Evolutionary conservation across 1,140 invertebrate species (phyloP), one percentile per base, ranked within the genome.

Genomic region (Drosophila nigromelanica): DNA sequence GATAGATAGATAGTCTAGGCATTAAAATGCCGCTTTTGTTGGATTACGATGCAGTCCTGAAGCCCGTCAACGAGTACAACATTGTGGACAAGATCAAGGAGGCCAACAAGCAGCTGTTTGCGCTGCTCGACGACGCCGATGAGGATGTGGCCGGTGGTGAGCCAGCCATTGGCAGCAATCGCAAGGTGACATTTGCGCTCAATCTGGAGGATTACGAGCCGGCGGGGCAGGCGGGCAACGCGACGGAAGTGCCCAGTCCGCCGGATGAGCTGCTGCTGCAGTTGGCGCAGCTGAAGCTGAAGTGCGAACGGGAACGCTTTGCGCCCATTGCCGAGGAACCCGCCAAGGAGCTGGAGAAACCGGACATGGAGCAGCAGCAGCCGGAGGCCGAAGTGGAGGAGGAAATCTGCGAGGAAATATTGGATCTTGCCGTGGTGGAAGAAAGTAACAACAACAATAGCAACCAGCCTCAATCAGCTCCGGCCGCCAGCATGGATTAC

Each of bases 241-340:
- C 73, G 10, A 30, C 61, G 6, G 52, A 37, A 14, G 50, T 55
- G 30, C 73, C 35, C 15, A 85, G 81, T 68, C 82, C 79, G 14
- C 75, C 83, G 1, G 76, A 83, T 24, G 76, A 82, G 78, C 47
- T 90, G 10, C 11, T 86, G 27, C 55, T 70, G 35, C 97, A 98
- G 82, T 96, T 97, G 73, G 94, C 94, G 33, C 95, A 94, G 37
- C 94, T 86, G 0, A 89, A 83, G 37, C 61, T 90, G 1, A 80
- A 80, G 52, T 15, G 58, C 4, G 43, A 75, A 4, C 42, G 24
- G 0, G 58, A 58, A 30, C 54, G 51, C 3, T 56, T 62, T 54
- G 58, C 48, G 24, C 39, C 86, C 30, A 87, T 87, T 24, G 70
- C 70, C 4, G 89, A 90, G 58, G 78, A 73, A 39, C 39, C 68